Base-by-base conservation (phyloP, 35 echinoderm and acorn worm species). In the Stichopus chloronotus region DNA sequence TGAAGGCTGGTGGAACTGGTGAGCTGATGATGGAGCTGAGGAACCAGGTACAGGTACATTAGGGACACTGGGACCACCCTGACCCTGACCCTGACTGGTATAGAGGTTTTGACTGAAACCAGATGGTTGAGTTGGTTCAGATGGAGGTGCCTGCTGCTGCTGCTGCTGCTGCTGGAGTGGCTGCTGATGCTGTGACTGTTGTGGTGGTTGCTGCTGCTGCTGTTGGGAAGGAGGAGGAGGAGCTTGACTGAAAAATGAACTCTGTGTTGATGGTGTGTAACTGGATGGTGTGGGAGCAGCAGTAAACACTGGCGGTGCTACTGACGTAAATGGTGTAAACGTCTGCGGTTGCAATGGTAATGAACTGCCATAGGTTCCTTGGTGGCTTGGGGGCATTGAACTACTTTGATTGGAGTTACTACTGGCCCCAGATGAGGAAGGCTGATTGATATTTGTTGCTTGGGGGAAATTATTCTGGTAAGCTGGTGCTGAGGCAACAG, bases 261-360 rank as follows among this genome's bases (percentile, higher is more conserved):
- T 74, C 20, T 97, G 95, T 77, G 86, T 55, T 16, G 93, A 63
- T 17, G 95, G 95, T 7, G 93, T 72, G 63, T 93, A 91, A 76
- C 58, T 90, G 13, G 91, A 53, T 20, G 82, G 78, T 16, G 87
- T 82, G n/a, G 95, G 88, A 13, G 76, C 21, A 57, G 87, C 92
- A 83, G 91, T 77, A 54, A 77, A 78, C 87, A 93, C 79, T 56
- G 87, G 83, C 12, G 90, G 94, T 76, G 94, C 90, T 21, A 74
- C 83, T 24, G 57, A 86, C 87, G 94, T 72, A 12, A 69, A 78
- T 23, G 63, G 58, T 65, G 72, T 68, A 56, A 76, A 81, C 30
- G 58, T 92, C 14, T 71, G 90, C 30, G 76, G 83, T 25, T 83
- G 54, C 7, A 88, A 58, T 78, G 61, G 53, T 56, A 83, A 69